Conservation (phyloP, 1,140 invertebrate species). For the Euura lappo region DNA sequence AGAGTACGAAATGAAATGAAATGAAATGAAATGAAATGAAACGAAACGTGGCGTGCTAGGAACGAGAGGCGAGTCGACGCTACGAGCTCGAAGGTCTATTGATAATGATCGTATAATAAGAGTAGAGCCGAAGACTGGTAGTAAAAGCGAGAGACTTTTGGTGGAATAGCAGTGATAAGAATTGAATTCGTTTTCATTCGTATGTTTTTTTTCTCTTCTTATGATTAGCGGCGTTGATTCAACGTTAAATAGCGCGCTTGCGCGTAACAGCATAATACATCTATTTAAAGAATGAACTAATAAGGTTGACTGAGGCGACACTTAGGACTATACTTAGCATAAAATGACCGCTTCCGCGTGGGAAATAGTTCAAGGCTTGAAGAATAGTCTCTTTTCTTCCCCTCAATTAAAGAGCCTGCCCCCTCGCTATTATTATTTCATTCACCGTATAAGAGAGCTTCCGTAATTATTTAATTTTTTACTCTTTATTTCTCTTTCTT, state of each 20-base stretch:
- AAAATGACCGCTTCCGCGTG: slow-evolving; percentile 28
- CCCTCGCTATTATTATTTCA: no score
- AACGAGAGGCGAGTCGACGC: background rate
- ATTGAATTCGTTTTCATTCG: no score
- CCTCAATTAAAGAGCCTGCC: background rate
- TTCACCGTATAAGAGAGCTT: no score
- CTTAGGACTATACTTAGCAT: slow-evolving; percentile 43
- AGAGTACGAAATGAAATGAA: background rate
- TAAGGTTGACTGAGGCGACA: slow-evolving; percentile 35
- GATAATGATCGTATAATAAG: slow-evolving; percentile 1
- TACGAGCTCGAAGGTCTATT: background rate
- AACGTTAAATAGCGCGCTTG: background rate
- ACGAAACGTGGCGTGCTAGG: background rate
- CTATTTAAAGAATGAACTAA: slow-evolving; percentile 35
- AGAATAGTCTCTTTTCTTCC: background rate
- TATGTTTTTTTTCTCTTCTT: no score
- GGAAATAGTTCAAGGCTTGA: slow-evolving; percentile 45
- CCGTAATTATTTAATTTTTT: no score
- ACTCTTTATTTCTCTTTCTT: no score
- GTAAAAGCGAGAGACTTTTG: no score
- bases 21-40: background rate
- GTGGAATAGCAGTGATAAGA: no score
- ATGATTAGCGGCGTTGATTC: background rate
- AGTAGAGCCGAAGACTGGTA: background rate
- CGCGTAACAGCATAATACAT: slow-evolving; percentile 4